Percentiles rank a stretch among this genome's conserved stretches.
Conservation (phyloP, 2,888 invertebrate genomes). For the Cataglyphis altisquamis region DNA sequence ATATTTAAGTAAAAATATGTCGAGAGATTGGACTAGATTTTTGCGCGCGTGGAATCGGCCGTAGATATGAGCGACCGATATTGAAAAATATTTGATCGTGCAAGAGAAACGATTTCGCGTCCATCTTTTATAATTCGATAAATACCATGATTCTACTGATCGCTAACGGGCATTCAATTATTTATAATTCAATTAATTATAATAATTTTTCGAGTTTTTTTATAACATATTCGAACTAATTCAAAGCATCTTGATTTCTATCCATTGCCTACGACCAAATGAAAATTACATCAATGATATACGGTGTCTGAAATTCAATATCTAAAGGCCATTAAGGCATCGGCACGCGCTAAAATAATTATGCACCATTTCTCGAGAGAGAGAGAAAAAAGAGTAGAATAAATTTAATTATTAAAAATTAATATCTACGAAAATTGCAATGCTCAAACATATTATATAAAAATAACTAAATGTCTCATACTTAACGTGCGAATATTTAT, state of each 20-base stretch:
- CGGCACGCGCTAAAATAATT: conserved; percentile 21
- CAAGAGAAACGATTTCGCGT: conserved; percentile 16
- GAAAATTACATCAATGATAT: conserved; percentile 35
- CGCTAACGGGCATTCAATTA: no score
- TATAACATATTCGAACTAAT: no score
- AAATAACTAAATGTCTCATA: background rate
- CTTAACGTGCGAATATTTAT: background rate
- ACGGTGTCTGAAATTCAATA: conserved; percentile 19
- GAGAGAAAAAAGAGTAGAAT: background rate
- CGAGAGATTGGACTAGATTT: conserved; percentile 71
- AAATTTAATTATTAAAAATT: conserved; percentile 11
- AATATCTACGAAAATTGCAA: background rate
- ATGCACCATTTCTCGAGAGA: conserved; percentile 14
- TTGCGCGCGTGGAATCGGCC: conserved; percentile 59
- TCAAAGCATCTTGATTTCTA: no score
- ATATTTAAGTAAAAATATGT: conserved; percentile 61
- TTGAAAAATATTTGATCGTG: conserved; percentile 15
- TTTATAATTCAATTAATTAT: no score
- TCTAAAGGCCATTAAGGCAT: background rate
- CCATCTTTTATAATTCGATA: conserved; percentile 27
- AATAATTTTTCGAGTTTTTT: no score
- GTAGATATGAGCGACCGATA: conserved; percentile 27
- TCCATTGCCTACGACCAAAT: background rate
- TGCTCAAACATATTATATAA: background rate
- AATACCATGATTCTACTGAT: conserved; percentile 7